Conservation (phyloP, 2,888 invertebrate species). For the Hermodice carunculata region DNA sequence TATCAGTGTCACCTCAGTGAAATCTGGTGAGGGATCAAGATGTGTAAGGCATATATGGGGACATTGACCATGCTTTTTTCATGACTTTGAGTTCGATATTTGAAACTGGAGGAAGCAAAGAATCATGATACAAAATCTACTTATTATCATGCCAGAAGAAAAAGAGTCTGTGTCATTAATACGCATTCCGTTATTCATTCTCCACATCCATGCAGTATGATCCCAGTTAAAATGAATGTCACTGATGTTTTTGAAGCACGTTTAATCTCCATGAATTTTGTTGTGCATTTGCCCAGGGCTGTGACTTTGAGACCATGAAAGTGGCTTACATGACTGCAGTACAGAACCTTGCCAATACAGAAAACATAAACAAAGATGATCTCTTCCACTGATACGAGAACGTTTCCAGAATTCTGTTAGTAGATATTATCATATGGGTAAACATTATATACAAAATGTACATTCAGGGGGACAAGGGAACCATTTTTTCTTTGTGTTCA, state of each 20-base stretch:
- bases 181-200: too few relatives aligned
- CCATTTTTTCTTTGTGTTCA: too few relatives aligned
- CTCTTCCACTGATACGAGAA: conserved; percentile 5
- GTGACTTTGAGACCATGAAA: conserved; percentile 24
- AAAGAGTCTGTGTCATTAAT: too few relatives aligned
- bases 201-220: neutral
- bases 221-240: neutral
- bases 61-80: too few relatives aligned
- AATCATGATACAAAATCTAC: neutral
- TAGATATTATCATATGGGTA: neutral
- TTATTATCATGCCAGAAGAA: too few relatives aligned
- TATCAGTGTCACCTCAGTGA: too few relatives aligned
- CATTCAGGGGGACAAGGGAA: conserved; percentile 24
- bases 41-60: too few relatives aligned
- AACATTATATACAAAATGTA: neutral
- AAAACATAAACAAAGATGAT: neutral
- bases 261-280: neutral
- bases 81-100: too few relatives aligned
- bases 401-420: conserved; percentile 16
- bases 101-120: too few relatives aligned
- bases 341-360: conserved; percentile 20
- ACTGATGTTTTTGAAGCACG: neutral
- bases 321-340: conserved; percentile 12
- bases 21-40: too few relatives aligned
- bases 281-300: conserved; percentile 21